A percentile compares a stretch with the other conserved stretches of the same genome.
Evolutionary conservation across 2,888 invertebrate species (phyloP).

Genomic region (Dynastes tityus): DNA sequence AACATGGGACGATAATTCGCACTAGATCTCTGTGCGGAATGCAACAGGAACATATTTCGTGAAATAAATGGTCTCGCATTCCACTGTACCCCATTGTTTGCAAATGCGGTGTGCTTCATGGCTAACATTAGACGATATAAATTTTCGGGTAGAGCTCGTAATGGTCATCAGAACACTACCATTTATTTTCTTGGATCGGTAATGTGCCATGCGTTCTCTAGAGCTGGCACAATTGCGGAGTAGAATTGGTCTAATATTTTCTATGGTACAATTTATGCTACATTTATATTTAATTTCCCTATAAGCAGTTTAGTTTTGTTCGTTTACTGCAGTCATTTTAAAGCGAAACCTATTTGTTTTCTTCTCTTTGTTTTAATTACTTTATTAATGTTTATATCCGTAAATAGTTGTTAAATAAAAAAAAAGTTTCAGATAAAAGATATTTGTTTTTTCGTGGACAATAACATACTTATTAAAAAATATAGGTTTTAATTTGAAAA

Average conservation of each 20-base stretch:
- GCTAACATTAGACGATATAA: slow-evolving; percentile 37
- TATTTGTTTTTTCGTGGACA: no score
- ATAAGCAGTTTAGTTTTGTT: no score
- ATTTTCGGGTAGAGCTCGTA: slow-evolving; percentile 12
- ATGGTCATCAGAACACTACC: slow-evolving; percentile 27
- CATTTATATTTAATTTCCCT: no score
- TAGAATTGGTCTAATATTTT: background rate
- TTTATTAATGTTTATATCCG: no score
- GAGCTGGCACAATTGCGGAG: background rate
- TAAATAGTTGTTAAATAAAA: no score
- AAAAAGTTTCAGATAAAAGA: no score
- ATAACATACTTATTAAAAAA: no score
- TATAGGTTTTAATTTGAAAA: no score
- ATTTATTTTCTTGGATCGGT: slow-evolving; percentile 29
- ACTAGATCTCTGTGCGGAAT: slow-evolving; percentile 22
- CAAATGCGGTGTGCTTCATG: slow-evolving; percentile 39
- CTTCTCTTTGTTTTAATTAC: no score
- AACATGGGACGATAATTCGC: slow-evolving; percentile 22
- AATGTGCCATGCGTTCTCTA: slow-evolving; percentile 1
- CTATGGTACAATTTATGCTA: background rate
- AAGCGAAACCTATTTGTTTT: no score
- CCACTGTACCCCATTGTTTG: slow-evolving; percentile 31
- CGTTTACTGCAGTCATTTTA: no score
- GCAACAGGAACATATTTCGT: slow-evolving; percentile 41
- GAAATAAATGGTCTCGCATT: slow-evolving; percentile 36